Base-by-base conservation (phyloP, 2,888 invertebrate species). In the Quadroppia sp. region DNA sequence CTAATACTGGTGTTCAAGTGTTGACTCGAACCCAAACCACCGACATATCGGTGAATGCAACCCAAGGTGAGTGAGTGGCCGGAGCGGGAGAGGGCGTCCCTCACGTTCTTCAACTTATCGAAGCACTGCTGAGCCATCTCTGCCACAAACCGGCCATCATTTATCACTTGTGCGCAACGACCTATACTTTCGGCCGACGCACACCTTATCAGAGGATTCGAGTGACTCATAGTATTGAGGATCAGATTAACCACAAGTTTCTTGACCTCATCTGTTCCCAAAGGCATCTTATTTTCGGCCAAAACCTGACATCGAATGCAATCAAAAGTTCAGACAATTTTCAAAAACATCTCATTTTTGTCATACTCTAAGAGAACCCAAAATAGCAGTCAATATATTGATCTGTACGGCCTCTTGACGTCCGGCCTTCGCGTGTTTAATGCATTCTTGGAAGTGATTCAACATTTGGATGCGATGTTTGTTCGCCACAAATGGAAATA, bases 391-490 rank as follows among this genome's bases (percentile, higher is more conserved):
- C 82, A 96, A 94, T 72, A 98, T 91, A 82, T 99, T 99, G 85
- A 96, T 90, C 83, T 97, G 96, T 23, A 91, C 90, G 0, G 96
- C 96, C 82, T 97, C 96, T 80, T 95, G 95, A 15, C 96, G 87
- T 0, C 89, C 88, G 15, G 93, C 93, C 81, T 96, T 96, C 0
- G 94, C 78, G 77, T 94, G 92, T 59, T 82, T 81, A 79, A 97
- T 92, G 81, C 95, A 96, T 81, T 97, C 97, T 28, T 89, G 88
- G 81, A 99, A 99, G 82, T 99, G 98, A 78, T 96, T 94, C 71
- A 99, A 84, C 90, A 99, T 95, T 85, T 99, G 98, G 74, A 96
- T 87, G 80, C 96, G 88, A 83, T 99, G 98, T 81, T 98, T 99
- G 80, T 92, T 91, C 36, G 95, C 92, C 17, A 98, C 94, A 76